Evolutionary conservation across 2,888 invertebrate species (phyloP), one percentile per base, ranked within the genome.

Genomic region (Marronus borbonicus): DNA sequence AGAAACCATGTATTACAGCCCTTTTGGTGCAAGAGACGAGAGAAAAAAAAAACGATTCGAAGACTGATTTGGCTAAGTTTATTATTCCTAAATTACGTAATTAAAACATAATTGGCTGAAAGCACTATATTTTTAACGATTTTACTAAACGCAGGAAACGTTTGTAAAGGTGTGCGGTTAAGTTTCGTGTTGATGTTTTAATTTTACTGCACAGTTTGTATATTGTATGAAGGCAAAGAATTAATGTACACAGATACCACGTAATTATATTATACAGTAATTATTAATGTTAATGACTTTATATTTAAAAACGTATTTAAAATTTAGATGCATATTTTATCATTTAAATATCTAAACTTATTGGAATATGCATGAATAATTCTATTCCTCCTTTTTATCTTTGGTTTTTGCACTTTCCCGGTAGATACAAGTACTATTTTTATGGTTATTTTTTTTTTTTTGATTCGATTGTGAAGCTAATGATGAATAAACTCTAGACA

Each of bases 51-150:
- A 76, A 76, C 70, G 58, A 70, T 24, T 65, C 66, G 39, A 78
- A 78, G 78, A 78, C 78, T 78, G 78, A 78, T 78, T 75, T 75
- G 78, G 75, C 60, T 78, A 74, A 72, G 65, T 64, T 58, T 75
- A 68, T 68, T 36, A 76, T 76, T 76, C 14, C 68, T 66, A 76
- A 76, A 76, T 76, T 76, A 49, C 49, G 39, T 24, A 24, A 24
- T 24, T 24, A 24, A 24, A 62, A 66, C 36, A 28, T 74, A 74
- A 74, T 74, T 60, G 72, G 44, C 60, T 10, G 72, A 62, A 74
- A 60, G 44, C 60, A 60, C 20, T 72, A 49, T 72, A 39, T 60
- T 62, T 60, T 60, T 74, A 74, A 39, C 36, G 24, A 74, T 74
- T 17, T 74, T 62, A 62, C 60, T 60, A 74, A 20, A 60, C 24